Percentiles rank a stretch among this genome's conserved stretches.
These are phyloP conservation scores for Lacerta viridis DNA, from an alignment of 2,797 vertebrate genomes.

Conservation along the genomic window DNA sequence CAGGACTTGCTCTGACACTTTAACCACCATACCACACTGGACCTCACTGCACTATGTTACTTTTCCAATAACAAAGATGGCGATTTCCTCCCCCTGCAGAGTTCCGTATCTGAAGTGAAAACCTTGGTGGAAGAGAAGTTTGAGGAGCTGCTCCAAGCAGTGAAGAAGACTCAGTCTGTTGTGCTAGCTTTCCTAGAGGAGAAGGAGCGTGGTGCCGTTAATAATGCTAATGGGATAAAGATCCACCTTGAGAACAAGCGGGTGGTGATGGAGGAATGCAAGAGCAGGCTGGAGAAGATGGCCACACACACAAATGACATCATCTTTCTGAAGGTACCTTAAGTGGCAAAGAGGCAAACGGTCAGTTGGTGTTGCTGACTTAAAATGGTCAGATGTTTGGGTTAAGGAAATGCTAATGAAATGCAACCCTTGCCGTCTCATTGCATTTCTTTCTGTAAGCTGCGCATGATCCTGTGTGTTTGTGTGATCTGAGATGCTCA, in stretches of 20 bases:
- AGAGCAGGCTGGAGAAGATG: slow-evolving; percentile 82
- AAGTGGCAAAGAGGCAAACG: rapidly evolving
- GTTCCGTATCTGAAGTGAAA: slow-evolving; percentile 82
- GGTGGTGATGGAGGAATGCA: slow-evolving; percentile 82
- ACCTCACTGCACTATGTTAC: neutral
- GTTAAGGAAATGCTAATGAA: neutral
- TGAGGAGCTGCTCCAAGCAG: slow-evolving; percentile 77
- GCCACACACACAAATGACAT: slow-evolving; percentile 81
- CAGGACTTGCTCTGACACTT: too few species aligned
- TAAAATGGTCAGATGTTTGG: neutral
- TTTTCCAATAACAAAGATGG: neutral
- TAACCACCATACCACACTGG: too few species aligned
- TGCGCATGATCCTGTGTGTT: neutral
- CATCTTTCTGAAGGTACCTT: slow-evolving; percentile 86
- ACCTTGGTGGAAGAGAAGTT: slow-evolving; percentile 83
- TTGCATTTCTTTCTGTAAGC: neutral
- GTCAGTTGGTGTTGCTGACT: neutral
- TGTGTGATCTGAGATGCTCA: too few species aligned
- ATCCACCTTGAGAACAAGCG: slow-evolving; percentile 85
- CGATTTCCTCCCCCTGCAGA: slow-evolving; percentile 58
- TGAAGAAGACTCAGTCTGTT: slow-evolving; percentile 81
- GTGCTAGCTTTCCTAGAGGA: slow-evolving; percentile 84
- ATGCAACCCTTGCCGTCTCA: neutral
- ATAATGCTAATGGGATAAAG: slow-evolving; percentile 85
- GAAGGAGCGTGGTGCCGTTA: slow-evolving; percentile 84